phyloP scores from a whole-genome alignment of 2,797 vertebrate species.

The Fundulus diaphanus region DNA sequence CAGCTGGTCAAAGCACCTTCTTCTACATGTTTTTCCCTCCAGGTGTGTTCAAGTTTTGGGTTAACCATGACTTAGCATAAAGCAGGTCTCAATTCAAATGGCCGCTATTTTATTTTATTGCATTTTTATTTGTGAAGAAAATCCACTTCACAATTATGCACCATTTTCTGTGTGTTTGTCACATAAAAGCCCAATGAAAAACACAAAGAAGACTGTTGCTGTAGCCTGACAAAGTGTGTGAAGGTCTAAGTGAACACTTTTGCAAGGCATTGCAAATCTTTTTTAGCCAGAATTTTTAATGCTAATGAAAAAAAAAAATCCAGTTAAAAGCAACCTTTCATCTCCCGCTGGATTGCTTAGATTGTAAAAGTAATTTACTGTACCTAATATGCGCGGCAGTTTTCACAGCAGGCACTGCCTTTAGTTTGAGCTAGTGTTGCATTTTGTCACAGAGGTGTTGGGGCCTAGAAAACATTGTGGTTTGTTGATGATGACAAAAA shows the following conservation, averaged over 20 bases:
- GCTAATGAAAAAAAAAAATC: background rate
- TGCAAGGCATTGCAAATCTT: background rate
- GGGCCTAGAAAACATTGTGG: background rate
- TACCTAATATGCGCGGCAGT: background rate
- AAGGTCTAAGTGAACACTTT: background rate
- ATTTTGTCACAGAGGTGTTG: background rate
- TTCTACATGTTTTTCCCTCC: background rate
- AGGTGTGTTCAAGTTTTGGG: background rate
- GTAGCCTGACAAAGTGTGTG: background rate
- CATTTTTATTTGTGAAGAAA: background rate
- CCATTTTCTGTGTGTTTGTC: background rate
- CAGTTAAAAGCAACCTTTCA: background rate
- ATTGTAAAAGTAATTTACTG: background rate
- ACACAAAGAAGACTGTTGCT: background rate
- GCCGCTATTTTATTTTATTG: background rate
- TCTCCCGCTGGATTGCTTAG: background rate
- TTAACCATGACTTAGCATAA: background rate
- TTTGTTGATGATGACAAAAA: background rate
- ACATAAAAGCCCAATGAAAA: background rate
- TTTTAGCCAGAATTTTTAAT: background rate
- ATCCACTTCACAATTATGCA: background rate
- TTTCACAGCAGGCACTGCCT: background rate
- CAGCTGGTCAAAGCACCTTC: background rate
- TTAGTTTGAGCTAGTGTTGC: background rate
- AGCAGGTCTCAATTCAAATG: background rate